Evolutionary conservation across 1,140 invertebrate species (phyloP).

Genomic region (Cydia fagiglandana): DNA sequence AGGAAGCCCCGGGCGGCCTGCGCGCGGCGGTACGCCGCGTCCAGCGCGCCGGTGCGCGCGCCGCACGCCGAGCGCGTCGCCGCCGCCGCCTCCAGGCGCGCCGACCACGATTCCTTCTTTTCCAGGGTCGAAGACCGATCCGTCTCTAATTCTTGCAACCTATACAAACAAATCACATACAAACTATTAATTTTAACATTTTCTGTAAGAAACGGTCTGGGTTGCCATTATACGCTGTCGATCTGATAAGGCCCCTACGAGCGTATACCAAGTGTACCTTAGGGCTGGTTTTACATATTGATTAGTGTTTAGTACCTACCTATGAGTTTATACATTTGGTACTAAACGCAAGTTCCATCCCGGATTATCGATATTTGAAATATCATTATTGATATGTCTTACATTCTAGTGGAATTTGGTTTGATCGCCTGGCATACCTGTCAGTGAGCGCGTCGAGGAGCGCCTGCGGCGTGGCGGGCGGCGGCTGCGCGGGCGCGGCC

Average conservation of each 20-base stretch:
- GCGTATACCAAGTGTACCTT: no score
- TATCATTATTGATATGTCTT: no score
- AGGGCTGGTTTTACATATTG: no score
- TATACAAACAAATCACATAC: conserved; percentile 32
- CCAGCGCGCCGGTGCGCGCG: conserved; percentile 83
- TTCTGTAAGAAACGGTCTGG: no score
- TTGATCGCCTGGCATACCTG: conserved; percentile 37
- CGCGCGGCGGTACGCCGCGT: conserved; percentile 89
- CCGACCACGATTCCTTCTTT: conserved; percentile 56
- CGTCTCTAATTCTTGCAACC: conserved; percentile 51
- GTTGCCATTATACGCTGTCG: no score
- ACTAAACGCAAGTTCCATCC: no score
- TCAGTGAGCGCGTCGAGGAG: conserved; percentile 52
- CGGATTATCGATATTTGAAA: no score
- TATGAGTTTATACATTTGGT: no score
- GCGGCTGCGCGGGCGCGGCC: conserved; percentile 37
- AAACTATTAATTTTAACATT: no score
- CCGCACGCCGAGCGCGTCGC: conserved; percentile 82
- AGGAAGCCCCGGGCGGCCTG: conserved; percentile 97
- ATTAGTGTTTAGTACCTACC: no score
- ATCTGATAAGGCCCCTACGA: no score
- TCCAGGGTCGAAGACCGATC: conserved; percentile 39
- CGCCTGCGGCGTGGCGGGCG: conserved; percentile 49
- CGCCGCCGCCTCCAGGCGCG: conserved; percentile 82
- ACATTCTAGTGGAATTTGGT: no score